Base-by-base conservation (phyloP, 2,113 vertebrate genomes). In the Erpornis zantholeuca region DNA sequence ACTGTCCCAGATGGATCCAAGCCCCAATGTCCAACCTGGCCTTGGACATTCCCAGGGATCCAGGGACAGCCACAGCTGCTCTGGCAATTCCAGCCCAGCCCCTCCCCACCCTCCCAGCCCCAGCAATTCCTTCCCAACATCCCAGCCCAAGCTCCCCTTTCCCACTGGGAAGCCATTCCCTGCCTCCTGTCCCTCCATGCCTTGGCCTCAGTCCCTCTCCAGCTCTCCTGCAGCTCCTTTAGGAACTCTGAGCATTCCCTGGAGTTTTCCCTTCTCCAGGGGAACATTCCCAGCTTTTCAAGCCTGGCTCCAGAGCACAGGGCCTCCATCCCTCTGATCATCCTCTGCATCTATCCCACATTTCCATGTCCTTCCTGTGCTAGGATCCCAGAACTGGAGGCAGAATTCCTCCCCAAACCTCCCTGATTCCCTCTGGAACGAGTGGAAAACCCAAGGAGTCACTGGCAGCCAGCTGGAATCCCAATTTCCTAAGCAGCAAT, bases 201-300 rank as follows among this genome's bases (percentile, higher is more conserved):
- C 82, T 78, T 78, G 47, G 4, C 70, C 47, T 33, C 4, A 83
- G 4, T 15, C 56, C 80, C 56, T 83, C 47, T 59, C 5, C 83
- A 68, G 72, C 53, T 77, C 72, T 86, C 72, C 72, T 59, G 71
- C 53, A 77, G 52, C 52, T 44, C 28, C 61, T 86, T 0, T 0
- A 66, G 40, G 29, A 2, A 4, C 35, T 85, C 70, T 1, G 2
- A 76, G 52, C 0, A 7, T 2, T 77, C 31, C 45, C 14, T 12
- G 53, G 7, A 60, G 0, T 23, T 4, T 33, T 53, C 64, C 7
- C 28, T 53, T 78, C 19, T 70, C 64, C 73, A n/a, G 23, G 54
- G 3, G 25, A 31, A 59, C 53, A 86, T 36, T 68, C 71, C 61
- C 53, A 54, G 12, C 16, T 22, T 5, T 72, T 28, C n/a, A 57